Evolutionary conservation across 2,113 vertebrate species (phyloP).

Genomic region (Furnarius figulus): DNA sequence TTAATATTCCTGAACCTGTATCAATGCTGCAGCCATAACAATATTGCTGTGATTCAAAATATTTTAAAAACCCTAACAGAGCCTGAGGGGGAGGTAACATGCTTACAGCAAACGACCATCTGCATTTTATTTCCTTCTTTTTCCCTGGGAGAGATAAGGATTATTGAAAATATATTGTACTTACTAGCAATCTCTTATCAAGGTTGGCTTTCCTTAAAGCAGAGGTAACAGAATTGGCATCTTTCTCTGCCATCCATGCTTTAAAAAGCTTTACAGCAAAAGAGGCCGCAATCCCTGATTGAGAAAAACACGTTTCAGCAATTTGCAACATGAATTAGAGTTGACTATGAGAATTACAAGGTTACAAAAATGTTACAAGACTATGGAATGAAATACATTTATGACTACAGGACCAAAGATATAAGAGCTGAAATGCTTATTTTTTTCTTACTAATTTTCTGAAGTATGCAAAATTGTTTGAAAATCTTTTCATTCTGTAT

Average conservation of each 20-base stretch:
- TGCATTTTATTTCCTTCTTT: neutral
- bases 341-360: neutral
- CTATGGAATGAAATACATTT: neutral
- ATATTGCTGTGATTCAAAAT: constrained; percentile 8
- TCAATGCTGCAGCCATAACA: constrained; percentile 1
- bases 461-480: neutral
- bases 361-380: neutral
- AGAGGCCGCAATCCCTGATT: constrained; percentile 86
- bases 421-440: neutral
- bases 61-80: neutral
- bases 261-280: constrained; percentile 94
- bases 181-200: constrained; percentile 90
- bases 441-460: neutral
- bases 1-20: constrained; percentile 3
- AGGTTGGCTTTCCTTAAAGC: constrained; percentile 91
- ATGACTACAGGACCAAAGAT: neutral
- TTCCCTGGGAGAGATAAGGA: neutral
- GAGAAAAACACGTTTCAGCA: neutral
- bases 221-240: constrained; percentile 89
- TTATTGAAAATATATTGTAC: constrained; percentile 37
- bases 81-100: neutral
- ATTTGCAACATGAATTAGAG: neutral
- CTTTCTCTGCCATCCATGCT: constrained; percentile 93
- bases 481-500: neutral
- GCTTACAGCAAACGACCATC: neutral